Evolutionary conservation across 2,888 invertebrate species (phyloP), one percentile per base, ranked within the genome.

Genomic region (Melanotus villosus): DNA sequence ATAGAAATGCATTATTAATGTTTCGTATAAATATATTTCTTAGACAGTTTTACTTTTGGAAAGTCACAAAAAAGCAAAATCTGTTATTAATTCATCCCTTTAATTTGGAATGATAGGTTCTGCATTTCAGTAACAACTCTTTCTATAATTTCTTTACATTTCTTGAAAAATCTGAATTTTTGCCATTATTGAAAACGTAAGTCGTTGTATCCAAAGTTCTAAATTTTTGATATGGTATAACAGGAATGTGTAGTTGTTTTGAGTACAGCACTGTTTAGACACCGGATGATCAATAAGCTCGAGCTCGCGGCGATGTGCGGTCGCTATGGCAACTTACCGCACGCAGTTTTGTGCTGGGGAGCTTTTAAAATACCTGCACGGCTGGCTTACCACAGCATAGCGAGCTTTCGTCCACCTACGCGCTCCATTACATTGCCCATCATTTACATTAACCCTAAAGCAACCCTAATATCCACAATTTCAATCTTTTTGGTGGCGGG

Each of bases 301-400:
- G 69, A 75, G 77, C 78, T 76, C 74, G 77, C 77, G 78, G 77
- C 77, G 77, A 77, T 78, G 78, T 77, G 77, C 74, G 77, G 79
- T 79, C 73, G 77, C 77, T 78, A 80, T 80, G 79, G 80, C 77
- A 80, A 80, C 79, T 75, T 76, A 77, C 77, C 76, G 75, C 75
- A 78, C 77, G 76, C 75, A 75, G 76, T 75, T 76, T 75, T 76
- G 75, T 72, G 68, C 74, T 73, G 74, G 73, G 71, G 73, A 75
- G 75, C 75, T 75, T 77, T 77, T 77, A 77, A 77, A 77, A 77
- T 77, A 76, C 77, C 77, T 76, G 78, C 77, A 77, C 77, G 77
- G 77, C 74, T 75, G 75, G 77, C 75, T 77, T 76, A 71, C 77
- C 75, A 74, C 77, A 76, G 74, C 73, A 75, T 71, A 72, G 70